phyloP scores from a whole-genome alignment of 23 tunicate genomes.

The Trididemnum nubilum region DNA sequence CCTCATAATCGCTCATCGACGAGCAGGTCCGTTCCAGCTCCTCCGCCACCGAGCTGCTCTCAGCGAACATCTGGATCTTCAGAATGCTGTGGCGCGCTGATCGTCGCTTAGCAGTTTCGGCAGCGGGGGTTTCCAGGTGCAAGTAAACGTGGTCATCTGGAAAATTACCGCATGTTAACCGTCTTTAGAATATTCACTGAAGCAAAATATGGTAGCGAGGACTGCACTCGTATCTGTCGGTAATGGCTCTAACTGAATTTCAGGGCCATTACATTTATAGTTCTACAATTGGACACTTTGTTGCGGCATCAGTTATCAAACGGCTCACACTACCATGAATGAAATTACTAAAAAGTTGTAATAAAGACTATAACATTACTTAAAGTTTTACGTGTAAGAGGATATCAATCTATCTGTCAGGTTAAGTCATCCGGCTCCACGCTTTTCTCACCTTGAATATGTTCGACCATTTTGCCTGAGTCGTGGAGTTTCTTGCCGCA shows the following conservation, averaged over 20 bases:
- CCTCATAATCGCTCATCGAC: slow-evolving; percentile 21
- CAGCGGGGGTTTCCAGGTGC: slow-evolving; percentile 7
- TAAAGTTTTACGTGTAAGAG: no score
- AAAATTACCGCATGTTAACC: background rate
- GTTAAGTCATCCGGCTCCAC: no score
- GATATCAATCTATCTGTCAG: no score
- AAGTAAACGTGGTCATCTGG: slow-evolving; percentile 30
- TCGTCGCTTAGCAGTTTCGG: slow-evolving; percentile 24
- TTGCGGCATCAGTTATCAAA: no score
- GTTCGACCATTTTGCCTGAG: slow-evolving; percentile 8
- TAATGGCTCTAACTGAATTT: no score
- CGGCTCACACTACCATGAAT: no score
- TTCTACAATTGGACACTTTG: no score
- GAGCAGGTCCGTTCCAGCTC: slow-evolving; percentile 19
- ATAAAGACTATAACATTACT: no score
- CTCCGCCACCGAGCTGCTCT: slow-evolving; percentile 47
- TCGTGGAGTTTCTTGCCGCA: slow-evolving; percentile 4
- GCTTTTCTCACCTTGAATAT: slow-evolving; percentile 31
- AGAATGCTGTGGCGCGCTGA: slow-evolving; percentile 32
- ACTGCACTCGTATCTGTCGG: no score
- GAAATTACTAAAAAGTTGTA: no score
- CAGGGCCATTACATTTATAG: no score
- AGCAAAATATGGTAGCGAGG: no score
- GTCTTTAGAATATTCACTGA: background rate
- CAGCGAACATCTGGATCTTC: slow-evolving; percentile 50